phyloP scores from a whole-genome alignment of 2,888 invertebrate genomes.

The Sympetrum striolatum region DNA sequence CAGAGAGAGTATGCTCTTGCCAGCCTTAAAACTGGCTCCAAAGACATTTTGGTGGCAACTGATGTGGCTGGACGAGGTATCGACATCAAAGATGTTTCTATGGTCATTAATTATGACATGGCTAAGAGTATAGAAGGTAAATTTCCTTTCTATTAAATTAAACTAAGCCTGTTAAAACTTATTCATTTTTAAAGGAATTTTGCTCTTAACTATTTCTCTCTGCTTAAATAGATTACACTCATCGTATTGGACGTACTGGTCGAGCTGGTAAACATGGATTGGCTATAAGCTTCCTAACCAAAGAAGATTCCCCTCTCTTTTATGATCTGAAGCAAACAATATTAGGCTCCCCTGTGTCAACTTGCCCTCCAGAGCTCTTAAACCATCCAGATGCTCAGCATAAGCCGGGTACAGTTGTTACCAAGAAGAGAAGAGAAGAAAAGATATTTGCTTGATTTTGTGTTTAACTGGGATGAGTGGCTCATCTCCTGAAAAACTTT shows the following conservation, averaged over 20 bases:
- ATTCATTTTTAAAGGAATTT: background rate
- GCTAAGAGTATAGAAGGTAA: constrained; percentile 95
- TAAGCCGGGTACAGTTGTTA: constrained; percentile 91
- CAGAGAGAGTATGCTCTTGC: constrained; percentile 98
- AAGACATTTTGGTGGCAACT: constrained; percentile 98
- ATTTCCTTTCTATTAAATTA: background rate
- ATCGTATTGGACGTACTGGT: constrained; percentile 98
- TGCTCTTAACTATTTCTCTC: background rate
- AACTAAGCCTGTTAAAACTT: background rate
- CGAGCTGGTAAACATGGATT: constrained; percentile 98
- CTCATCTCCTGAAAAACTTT: too few species aligned
- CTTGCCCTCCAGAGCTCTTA: constrained; percentile 93
- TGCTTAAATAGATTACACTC: constrained; percentile 76
- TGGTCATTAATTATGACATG: constrained; percentile 99
- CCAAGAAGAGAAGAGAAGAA: constrained; percentile 89
- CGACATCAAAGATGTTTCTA: constrained; percentile 98
- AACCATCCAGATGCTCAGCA: constrained; percentile 99
- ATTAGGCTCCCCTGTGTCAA: constrained; percentile 87
- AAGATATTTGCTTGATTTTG: constrained; percentile 85
- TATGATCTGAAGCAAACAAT: constrained; percentile 96
- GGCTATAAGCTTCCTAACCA: constrained; percentile 95
- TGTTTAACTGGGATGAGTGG: background rate
- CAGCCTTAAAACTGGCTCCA: constrained; percentile 92
- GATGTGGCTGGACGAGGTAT: constrained; percentile 99
- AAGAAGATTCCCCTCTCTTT: constrained; percentile 93